Percentiles rank a stretch among this genome's conserved stretches.
phyloP scores from a whole-genome alignment of 2,888 invertebrate genomes.

The Taenaris catops region DNA sequence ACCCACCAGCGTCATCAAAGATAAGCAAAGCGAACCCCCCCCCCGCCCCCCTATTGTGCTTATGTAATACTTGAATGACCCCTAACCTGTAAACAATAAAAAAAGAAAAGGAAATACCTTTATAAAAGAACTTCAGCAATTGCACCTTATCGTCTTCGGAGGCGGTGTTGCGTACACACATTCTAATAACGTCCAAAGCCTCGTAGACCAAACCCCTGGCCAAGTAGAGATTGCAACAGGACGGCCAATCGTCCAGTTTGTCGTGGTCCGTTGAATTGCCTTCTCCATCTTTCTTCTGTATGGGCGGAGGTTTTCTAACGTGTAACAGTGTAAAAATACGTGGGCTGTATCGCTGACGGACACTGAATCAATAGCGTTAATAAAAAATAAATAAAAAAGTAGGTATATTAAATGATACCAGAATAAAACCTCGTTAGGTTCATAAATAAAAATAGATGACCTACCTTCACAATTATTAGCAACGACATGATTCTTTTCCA shows the following conservation, averaged over 20 bases:
- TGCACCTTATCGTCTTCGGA: slow-evolving; percentile 51
- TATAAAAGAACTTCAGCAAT: slow-evolving; percentile 81
- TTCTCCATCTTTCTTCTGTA: slow-evolving; percentile 48
- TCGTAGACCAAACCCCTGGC: slow-evolving; percentile 82
- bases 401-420: too few relatives aligned
- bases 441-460: slow-evolving; percentile 8
- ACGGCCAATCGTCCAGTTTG: slow-evolving; percentile 70
- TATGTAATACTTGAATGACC: too few relatives aligned
- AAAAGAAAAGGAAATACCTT: too few relatives aligned
- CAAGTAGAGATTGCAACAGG: slow-evolving; percentile 80
- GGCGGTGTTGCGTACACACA: slow-evolving; percentile 66
- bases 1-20: too few relatives aligned
- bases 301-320: slow-evolving; percentile 76
- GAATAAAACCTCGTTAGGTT: not conserved
- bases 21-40: too few relatives aligned
- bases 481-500: slow-evolving; percentile 85
- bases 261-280: slow-evolving; percentile 43
- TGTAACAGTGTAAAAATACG: too few relatives aligned
- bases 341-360: too few relatives aligned
- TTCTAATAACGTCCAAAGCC: slow-evolving; percentile 82
- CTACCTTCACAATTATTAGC: slow-evolving; percentile 85
- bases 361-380: too few relatives aligned
- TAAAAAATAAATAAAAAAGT: too few relatives aligned
- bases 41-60: too few relatives aligned
- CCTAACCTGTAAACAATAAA: too few relatives aligned